Evolutionary conservation across 2,113 vertebrate genomes (phyloP).

Genomic region (Pithys albifrons): DNA sequence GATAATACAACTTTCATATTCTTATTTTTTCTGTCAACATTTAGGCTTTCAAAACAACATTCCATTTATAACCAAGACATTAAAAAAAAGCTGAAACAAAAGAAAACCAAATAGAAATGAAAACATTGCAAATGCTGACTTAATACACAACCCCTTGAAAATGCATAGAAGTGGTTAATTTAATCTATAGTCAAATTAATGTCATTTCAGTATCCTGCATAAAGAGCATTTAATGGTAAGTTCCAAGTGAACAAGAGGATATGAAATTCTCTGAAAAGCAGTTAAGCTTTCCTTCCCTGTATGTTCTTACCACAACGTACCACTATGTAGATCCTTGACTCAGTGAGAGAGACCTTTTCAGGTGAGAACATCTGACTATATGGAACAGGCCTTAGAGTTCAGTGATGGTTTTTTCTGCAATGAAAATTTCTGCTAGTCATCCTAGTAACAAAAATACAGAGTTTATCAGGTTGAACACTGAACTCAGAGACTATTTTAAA

Average conservation of each 20-base stretch:
- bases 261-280: not conserved
- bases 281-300: fast-evolving
- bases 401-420: fast-evolving
- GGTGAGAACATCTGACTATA: not conserved
- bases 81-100: not conserved
- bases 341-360: not conserved
- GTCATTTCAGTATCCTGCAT: not conserved
- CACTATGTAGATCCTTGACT: not conserved
- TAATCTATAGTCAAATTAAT: not conserved
- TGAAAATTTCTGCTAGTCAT: not conserved
- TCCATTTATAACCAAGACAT: not conserved
- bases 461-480: not conserved
- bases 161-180: not conserved
- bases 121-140: not conserved
- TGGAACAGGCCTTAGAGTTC: not conserved
- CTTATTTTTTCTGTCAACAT: not conserved
- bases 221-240: not conserved
- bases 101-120: not conserved
- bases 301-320: not conserved
- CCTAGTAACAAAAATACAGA: not conserved
- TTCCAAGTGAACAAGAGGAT: not conserved
- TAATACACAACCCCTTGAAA: not conserved
- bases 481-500: not conserved
- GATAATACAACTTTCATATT: not conserved
- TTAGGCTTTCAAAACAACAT: not conserved